Conservation (phyloP, 2,888 invertebrate genomes). For the Acrocyrtus sp. region DNA sequence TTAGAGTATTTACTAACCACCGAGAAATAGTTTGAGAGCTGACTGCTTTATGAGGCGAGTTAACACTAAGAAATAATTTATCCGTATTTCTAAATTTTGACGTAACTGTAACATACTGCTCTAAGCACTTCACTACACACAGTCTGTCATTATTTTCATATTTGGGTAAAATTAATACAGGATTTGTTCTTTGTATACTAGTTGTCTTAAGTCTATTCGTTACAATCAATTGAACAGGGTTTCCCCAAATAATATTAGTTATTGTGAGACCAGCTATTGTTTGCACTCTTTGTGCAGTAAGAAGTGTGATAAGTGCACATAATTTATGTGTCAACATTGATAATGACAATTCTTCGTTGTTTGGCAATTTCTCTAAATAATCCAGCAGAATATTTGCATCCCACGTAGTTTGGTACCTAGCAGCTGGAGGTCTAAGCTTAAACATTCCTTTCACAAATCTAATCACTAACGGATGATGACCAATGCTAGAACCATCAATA, state of each 20-base stretch:
- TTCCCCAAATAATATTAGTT: constrained; percentile 14
- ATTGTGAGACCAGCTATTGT: constrained; percentile 20
- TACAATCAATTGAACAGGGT: constrained; percentile 11
- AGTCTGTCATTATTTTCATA: neutral
- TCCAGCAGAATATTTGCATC: constrained; percentile 26
- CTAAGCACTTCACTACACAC: constrained; percentile 13
- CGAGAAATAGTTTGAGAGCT: constrained; percentile 31
- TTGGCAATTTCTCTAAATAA: neutral
- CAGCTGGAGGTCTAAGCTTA: constrained; percentile 22
- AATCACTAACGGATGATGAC: constrained; percentile 19
- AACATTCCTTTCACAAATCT: constrained; percentile 34
- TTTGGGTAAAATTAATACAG: neutral
- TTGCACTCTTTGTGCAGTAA: constrained; percentile 42
- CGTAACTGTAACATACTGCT: constrained; percentile 17
- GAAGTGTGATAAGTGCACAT: constrained; percentile 26
- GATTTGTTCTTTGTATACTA: neutral
- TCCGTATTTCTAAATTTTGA: neutral
- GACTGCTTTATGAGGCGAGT: constrained; percentile 14
- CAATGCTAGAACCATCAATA: neutral
- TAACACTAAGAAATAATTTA: constrained; percentile 20
- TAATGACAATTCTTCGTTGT: constrained; percentile 9
- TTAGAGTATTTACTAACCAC: constrained; percentile 3
- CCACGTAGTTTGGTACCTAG: constrained; percentile 37
- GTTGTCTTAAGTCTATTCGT: constrained; percentile 7
- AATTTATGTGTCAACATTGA: constrained; percentile 19